A percentile compares a stretch with the other conserved stretches of the same genome.
Evolutionary conservation across 2,797 vertebrate genomes (phyloP).

Genomic region (Steatocranus sp.): DNA sequence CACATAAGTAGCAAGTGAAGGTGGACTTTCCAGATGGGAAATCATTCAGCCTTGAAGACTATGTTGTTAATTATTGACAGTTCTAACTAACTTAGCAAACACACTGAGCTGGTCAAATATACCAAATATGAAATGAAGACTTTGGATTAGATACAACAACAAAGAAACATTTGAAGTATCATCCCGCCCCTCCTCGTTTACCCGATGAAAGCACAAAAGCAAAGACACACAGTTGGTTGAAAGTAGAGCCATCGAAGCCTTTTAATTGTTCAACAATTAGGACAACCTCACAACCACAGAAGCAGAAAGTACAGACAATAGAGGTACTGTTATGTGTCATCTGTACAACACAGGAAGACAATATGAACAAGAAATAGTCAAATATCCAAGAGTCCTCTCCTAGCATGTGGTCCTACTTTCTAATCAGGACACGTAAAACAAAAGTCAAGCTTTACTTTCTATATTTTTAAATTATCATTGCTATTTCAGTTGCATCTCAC

Average conservation of each 20-base stretch:
- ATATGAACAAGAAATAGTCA: conserved; percentile 29
- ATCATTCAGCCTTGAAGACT: conserved; percentile 1
- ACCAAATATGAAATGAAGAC: not conserved
- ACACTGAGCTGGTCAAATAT: not conserved
- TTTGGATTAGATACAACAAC: not conserved
- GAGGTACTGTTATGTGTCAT: conserved; percentile 32
- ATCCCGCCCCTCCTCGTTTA: too few relatives aligned
- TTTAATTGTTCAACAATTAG: conserved; percentile 53
- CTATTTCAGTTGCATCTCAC: not conserved
- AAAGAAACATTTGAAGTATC: not conserved
- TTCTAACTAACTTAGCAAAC: conserved; percentile 19
- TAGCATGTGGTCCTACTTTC: conserved; percentile 7
- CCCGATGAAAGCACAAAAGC: not conserved
- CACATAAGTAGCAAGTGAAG: not conserved
- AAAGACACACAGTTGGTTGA: not conserved
- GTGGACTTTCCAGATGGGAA: not conserved
- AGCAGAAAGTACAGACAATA: conserved; percentile 49
- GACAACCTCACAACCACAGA: conserved; percentile 63
- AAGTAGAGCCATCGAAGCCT: conserved; percentile 40
- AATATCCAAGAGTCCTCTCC: conserved; percentile 20
- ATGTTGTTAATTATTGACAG: conserved; percentile 44
- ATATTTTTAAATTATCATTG: not conserved
- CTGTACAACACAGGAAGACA: conserved; percentile 35
- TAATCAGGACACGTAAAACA: not conserved
- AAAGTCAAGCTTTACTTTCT: not conserved